Percentiles rank a stretch among this genome's conserved stretches.
These are phyloP conservation scores for Acanthosoma haemorrhoidale DNA, from an alignment of 2,888 invertebrate genomes.

Conservation along the genomic window DNA sequence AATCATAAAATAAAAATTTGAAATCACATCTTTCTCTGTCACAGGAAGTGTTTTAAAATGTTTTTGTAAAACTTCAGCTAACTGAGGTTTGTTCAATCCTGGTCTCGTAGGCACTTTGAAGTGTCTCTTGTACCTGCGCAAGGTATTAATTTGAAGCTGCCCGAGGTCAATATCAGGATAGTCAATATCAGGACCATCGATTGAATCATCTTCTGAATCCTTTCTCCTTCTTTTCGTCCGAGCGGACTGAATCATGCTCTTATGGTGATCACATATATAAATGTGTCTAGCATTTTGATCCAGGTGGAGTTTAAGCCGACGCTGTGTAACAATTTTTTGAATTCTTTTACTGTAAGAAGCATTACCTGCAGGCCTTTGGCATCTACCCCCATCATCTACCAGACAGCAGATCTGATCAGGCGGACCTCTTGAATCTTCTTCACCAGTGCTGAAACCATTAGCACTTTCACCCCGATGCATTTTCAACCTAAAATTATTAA, in stretches of 20 bases:
- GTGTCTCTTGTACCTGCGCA: conserved; percentile 87
- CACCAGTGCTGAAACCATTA: conserved; percentile 88
- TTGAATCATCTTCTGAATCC: conserved; percentile 91
- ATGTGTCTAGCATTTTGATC: conserved; percentile 83
- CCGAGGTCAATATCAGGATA: conserved; percentile 88
- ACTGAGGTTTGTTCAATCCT: conserved; percentile 88
- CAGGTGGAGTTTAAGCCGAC: conserved; percentile 79
- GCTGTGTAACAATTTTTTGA: conserved; percentile 89
- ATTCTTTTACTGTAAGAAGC: conserved; percentile 95
- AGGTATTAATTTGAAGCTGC: conserved; percentile 88
- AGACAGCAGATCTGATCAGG: conserved; percentile 88
- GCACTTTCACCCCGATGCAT: conserved; percentile 47
- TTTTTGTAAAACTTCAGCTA: conserved; percentile 90
- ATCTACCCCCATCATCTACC: conserved; percentile 81
- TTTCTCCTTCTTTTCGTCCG: conserved; percentile 78
- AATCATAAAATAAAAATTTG: conserved; percentile 93
- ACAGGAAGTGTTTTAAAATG: conserved; percentile 94
- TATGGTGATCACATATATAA: conserved; percentile 95
- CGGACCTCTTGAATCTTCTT: conserved; percentile 83
- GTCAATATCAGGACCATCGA: conserved; percentile 80
- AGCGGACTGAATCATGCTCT: conserved; percentile 92
- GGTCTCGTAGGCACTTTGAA: conserved; percentile 88
- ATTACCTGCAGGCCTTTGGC: conserved; percentile 82
- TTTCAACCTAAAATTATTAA: conserved; percentile 3
- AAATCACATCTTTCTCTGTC: conserved; percentile 88